Percentiles rank a stretch among this genome's conserved stretches.
Conservation (phyloP, 2,797 vertebrate genomes). For the Gymnothorax javanicus region DNA sequence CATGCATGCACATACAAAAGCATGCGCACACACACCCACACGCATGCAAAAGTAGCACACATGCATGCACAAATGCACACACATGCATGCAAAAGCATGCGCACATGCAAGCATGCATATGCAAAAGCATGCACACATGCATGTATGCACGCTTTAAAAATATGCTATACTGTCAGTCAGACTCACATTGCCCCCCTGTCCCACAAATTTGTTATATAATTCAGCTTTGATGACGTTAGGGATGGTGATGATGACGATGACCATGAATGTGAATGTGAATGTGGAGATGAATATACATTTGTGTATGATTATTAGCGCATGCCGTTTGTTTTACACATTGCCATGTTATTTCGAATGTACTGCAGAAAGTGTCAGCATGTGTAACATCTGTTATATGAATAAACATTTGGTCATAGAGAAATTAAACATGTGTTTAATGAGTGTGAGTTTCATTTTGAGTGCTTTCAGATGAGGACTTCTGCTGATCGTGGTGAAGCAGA, state of each 20-base stretch:
- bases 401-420: not conserved
- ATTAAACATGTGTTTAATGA: not conserved
- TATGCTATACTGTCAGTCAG: no score
- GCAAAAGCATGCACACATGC: not conserved
- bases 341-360: not conserved
- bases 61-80: not conserved
- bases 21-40: not conserved
- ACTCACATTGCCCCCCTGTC: no score
- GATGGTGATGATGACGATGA: no score
- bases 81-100: not conserved
- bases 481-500: not conserved
- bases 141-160: no score
- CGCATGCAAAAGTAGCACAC: not conserved
- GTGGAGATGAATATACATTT: not conserved
- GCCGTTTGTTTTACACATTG: not conserved
- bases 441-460: not conserved
- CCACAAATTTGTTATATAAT: no score
- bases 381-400: constrained; percentile 26
- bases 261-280: no score
- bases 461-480: not conserved
- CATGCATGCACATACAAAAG: not conserved
- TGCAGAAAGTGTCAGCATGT: not conserved
- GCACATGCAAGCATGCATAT: no score
- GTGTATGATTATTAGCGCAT: not conserved
- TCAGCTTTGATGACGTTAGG: no score